Conservation (phyloP, 2,113 vertebrate species). For the Beaufortia kweichowensis region DNA sequence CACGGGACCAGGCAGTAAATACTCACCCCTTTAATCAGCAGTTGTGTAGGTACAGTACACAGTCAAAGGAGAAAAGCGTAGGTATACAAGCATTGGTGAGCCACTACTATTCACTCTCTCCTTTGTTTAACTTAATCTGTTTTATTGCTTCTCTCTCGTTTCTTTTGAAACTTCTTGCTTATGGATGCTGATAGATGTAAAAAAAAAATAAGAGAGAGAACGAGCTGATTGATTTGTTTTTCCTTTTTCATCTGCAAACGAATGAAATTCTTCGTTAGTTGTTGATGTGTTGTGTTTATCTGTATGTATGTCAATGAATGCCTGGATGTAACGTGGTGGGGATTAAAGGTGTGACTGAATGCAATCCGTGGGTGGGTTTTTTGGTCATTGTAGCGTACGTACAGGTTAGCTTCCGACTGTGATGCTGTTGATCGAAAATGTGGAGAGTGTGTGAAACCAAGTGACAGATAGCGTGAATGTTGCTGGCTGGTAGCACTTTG, state of each 20-base stretch:
- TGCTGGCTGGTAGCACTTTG: conserved; percentile 29
- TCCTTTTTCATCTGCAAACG: conserved; percentile 43
- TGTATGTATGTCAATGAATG: conserved; percentile 59
- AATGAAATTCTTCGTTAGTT: conserved; percentile 47
- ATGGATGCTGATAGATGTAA: conserved; percentile 60
- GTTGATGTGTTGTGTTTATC: conserved; percentile 57
- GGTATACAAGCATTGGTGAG: conserved; percentile 99
- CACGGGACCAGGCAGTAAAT: conserved; percentile 99
- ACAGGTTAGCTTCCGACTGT: conserved; percentile 40
- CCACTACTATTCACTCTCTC: conserved; percentile 97
- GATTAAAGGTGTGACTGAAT: conserved; percentile 58
- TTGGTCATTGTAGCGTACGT: conserved; percentile 8
- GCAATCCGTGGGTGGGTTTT: conserved; percentile 48
- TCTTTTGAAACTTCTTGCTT: conserved; percentile 60
- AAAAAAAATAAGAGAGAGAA: conserved; percentile 35
- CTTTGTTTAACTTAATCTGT: conserved; percentile 64
- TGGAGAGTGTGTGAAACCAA: conserved; percentile 20
- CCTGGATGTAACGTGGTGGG: conserved; percentile 33
- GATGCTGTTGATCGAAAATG: conserved; percentile 48
- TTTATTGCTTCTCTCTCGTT: conserved; percentile 42
- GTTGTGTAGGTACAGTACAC: conserved; percentile 97
- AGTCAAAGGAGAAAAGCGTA: conserved; percentile 92
- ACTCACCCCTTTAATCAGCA: conserved; percentile 98
- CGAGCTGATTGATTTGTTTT: conserved; percentile 46
- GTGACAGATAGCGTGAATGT: conserved; percentile 40